phyloP scores from a whole-genome alignment of 2,113 vertebrate species.

The Atractosteus spatula region DNA sequence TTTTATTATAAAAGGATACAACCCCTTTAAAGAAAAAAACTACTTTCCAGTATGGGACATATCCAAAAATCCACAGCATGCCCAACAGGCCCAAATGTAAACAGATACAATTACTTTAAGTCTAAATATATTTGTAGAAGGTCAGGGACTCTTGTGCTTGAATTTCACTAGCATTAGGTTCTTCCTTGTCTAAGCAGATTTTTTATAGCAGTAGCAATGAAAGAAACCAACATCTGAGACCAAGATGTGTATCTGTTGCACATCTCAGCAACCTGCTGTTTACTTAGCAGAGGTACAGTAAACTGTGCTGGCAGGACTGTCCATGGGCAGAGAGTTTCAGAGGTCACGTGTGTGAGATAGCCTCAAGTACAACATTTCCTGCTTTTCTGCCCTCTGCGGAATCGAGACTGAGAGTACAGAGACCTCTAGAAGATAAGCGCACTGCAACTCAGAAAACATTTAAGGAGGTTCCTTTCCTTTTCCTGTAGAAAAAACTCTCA shows the following conservation, averaged over 20 bases:
- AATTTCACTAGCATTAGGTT: conserved; percentile 17
- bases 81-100: conserved; percentile 7
- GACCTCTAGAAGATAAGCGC: too few species aligned
- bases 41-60: neutral
- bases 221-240: conserved; percentile 27
- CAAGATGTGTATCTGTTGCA: conserved; percentile 21
- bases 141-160: neutral
- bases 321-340: neutral
- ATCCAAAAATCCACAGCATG: neutral
- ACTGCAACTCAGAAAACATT: too few species aligned
- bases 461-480: too few species aligned
- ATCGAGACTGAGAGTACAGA: too few species aligned
- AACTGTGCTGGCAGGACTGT: neutral
- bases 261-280: neutral
- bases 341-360: neutral
- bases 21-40: neutral
- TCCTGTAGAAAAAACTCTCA: too few species aligned
- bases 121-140: conserved; percentile 32
- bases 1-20: too few species aligned
- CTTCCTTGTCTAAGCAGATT: conserved; percentile 26
- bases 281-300: neutral
- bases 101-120: conserved; percentile 22
- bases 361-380: too few species aligned
- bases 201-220: conserved; percentile 21
- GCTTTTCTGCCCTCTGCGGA: too few species aligned